Percentiles rank a stretch among this genome's conserved stretches.
phyloP scores from a whole-genome alignment of 2,797 vertebrate genomes.

The Pipistrellus kuhlii region DNA sequence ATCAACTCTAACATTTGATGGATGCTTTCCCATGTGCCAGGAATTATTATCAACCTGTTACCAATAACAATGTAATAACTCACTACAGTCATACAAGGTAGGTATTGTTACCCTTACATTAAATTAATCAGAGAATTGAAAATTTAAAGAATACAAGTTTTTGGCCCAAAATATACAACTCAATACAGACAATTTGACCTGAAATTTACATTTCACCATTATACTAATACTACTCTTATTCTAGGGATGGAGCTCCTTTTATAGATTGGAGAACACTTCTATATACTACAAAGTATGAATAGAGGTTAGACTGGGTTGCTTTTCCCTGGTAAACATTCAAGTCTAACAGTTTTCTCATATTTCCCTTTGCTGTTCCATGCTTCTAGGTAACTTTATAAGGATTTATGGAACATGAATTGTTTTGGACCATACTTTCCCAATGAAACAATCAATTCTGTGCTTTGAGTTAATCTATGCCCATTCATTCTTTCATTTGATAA shows the following conservation, averaged over 20 bases:
- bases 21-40: neutral
- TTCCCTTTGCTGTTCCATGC: neutral
- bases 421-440: neutral
- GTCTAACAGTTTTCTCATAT: neutral
- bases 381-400: neutral
- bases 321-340: neutral
- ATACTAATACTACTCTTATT: neutral
- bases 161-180: neutral
- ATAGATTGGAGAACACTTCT: neutral
- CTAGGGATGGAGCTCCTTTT: neutral
- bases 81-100: neutral
- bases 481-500: constrained; percentile 9
- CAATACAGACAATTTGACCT: neutral
- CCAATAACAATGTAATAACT: neutral
- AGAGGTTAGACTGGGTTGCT: neutral
- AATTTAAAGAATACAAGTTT: neutral
- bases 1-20: neutral
- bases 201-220: neutral
- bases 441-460: neutral
- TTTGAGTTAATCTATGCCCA: constrained; percentile 33
- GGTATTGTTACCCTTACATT: neutral
- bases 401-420: neutral
- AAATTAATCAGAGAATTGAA: constrained; percentile 39
- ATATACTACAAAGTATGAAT: neutral
- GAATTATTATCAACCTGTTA: neutral